Base-by-base conservation (phyloP, 2,797 vertebrate species). In the Eidolon dupreanum region DNA sequence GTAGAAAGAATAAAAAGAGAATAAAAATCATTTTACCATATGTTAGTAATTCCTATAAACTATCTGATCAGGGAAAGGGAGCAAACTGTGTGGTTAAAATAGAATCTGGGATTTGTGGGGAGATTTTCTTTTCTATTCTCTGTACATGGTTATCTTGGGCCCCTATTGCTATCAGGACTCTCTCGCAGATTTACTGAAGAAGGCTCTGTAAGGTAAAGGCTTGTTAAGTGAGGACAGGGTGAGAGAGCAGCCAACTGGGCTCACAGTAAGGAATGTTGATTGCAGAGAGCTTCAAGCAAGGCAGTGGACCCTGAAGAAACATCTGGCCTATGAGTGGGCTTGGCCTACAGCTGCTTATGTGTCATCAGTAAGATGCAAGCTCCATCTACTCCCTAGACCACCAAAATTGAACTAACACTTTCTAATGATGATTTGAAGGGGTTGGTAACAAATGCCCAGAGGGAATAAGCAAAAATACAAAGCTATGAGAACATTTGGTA, bases 1-100 rank as follows among this genome's bases (percentile, higher is more conserved):
- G 49, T 31, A 84, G 86, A 88, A 84, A 89, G 85, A 78, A 70
- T 31, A 20, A 66, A 75, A 96, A 89, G 57, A 70, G 36, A 89
- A 53, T 43, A 66, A 78, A 91, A 95, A 87, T 70, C 49, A 68
- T 63, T 41, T 89, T 68, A 71, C 75, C 33, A 43, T 17, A 57
- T 36, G 77, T 53, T 68, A 55, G 57, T 61, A 70, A 83, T 84
- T 83, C 36, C 75, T 90, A 19, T 55, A 13, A 71, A 53, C 31
- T 6, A 12, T 71, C 6, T 46, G 57, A 82, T 66, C 15, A 33
- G n/a, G 13, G 31, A 59, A 65, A 81, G 38, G 41, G 59, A 82
- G 20, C 16, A 74, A 83, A 65, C 3, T 7, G 4, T 26, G 6
- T 61, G 22, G 28, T 33, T 85, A 65, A 84, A 92, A 73, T 55